Percentiles rank a stretch among this genome's conserved stretches.
These are phyloP conservation scores for Drosophila longiperda DNA, from an alignment of 2,888 invertebrate species.

Conservation along the genomic window DNA sequence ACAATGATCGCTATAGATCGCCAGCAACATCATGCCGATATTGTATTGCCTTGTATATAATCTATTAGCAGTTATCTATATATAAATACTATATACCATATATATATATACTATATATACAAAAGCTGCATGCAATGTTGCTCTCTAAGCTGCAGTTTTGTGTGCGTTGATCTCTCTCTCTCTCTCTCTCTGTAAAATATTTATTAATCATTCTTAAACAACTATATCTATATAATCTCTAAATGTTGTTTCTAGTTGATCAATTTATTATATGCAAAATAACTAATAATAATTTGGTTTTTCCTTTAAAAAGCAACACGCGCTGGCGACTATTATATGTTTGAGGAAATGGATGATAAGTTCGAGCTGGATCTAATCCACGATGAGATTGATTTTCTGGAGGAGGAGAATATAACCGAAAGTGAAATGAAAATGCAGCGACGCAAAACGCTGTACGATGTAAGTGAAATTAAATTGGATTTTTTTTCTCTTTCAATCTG, in stretches of 20 bases:
- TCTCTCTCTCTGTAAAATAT: slow-evolving; percentile 45
- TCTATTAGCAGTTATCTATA: slow-evolving; percentile 19
- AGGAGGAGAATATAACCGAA: slow-evolving; percentile 82
- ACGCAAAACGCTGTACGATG: slow-evolving; percentile 83
- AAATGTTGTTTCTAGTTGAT: slow-evolving; percentile 53
- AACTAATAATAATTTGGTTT: slow-evolving; percentile 24
- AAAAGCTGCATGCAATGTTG: slow-evolving; percentile 63
- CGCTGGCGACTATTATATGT: slow-evolving; percentile 99
- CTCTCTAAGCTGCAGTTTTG: slow-evolving; percentile 42
- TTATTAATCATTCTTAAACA: slow-evolving; percentile 10
- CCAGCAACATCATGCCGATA: slow-evolving; percentile 27
- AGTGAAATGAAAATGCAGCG: slow-evolving; percentile 84
- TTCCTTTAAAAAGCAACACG: slow-evolving; percentile 90
- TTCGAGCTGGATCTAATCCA: slow-evolving; percentile 89
- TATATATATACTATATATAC: slow-evolving; percentile 1
- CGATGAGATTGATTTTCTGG: slow-evolving; percentile 86
- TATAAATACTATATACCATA: background rate
- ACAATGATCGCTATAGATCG: slow-evolving; percentile 19
- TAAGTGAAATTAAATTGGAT: slow-evolving; percentile 62
- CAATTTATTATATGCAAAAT: fast-evolving
- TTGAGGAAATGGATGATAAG: slow-evolving; percentile 95
- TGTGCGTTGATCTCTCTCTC: slow-evolving; percentile 23
- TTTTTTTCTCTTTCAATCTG: background rate
- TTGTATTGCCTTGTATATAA: slow-evolving; percentile 51
- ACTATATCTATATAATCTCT: slow-evolving; percentile 52